Conservation (phyloP, 2,888 invertebrate species). For the Thera britannica region DNA sequence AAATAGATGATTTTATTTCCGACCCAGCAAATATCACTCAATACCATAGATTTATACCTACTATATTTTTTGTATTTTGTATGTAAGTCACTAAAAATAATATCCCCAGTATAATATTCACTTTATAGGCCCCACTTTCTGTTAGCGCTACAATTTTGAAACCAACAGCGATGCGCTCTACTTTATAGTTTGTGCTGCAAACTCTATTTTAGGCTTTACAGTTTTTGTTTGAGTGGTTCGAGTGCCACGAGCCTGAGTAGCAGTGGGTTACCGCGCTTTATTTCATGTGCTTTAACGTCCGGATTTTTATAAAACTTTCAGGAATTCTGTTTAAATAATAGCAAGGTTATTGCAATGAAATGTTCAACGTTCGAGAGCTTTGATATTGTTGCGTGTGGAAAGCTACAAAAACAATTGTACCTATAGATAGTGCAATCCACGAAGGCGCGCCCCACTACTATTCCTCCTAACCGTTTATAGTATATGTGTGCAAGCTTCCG, state of each 20-base stretch:
- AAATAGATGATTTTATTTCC: no score
- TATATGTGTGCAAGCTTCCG: no score
- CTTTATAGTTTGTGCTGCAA: conserved; percentile 42
- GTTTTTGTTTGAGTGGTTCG: conserved; percentile 46
- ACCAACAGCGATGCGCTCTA: conserved; percentile 45
- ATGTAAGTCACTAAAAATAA: background rate
- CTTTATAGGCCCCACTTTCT: conserved; percentile 4
- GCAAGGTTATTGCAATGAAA: no score
- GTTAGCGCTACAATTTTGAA: conserved; percentile 41
- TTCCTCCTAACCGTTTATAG: no score
- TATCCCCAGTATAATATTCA: background rate
- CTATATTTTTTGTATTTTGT: no score
- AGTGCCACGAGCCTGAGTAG: conserved; percentile 21
- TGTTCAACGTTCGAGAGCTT: no score
- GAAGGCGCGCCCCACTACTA: no score
- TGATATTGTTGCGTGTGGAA: no score
- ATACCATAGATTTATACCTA: no score
- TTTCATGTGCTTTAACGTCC: conserved; percentile 21
- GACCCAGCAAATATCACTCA: no score
- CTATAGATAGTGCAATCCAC: no score
- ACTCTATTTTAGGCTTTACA: conserved; percentile 48
- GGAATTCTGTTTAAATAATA: background rate
- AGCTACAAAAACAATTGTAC: no score
- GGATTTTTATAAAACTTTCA: background rate
- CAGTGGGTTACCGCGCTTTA: conserved; percentile 37